Percentiles rank a stretch among this genome's conserved stretches.
Evolutionary conservation across 2,113 vertebrate genomes (phyloP).

Genomic region (Plotosus lineatus): DNA sequence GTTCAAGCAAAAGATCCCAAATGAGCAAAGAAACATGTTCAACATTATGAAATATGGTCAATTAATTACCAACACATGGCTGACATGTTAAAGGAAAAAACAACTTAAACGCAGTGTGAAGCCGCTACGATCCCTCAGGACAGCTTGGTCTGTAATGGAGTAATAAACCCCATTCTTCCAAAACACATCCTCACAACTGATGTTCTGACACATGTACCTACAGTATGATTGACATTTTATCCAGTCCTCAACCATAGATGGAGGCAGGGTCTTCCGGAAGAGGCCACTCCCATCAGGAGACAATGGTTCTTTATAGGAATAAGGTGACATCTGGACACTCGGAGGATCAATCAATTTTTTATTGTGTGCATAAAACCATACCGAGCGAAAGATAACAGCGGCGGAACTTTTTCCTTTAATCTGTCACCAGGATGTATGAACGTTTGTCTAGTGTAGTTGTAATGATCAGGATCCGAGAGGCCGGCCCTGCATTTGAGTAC

Average conservation of each 20-base stretch:
- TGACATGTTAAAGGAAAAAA: constrained; percentile 13
- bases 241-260: not conserved
- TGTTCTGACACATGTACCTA: not conserved
- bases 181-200: not conserved
- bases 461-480: not conserved
- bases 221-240: not conserved
- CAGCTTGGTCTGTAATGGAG: not conserved
- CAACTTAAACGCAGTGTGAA: not conserved
- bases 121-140: not conserved
- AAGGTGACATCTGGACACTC: not conserved
- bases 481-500: too few species aligned
- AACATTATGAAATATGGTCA: not conserved
- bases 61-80: not conserved
- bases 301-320: not conserved
- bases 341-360: not conserved
- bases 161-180: not conserved
- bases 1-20: not conserved
- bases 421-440: not conserved
- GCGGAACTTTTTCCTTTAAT: not conserved
- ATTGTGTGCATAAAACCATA: too few species aligned
- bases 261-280: not conserved
- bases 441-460: not conserved
- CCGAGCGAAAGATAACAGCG: not conserved
- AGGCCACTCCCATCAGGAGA: not conserved
- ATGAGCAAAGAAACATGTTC: constrained; percentile 17